phyloP scores from a whole-genome alignment of 2,113 vertebrate species.

The Piaya cayana region DNA sequence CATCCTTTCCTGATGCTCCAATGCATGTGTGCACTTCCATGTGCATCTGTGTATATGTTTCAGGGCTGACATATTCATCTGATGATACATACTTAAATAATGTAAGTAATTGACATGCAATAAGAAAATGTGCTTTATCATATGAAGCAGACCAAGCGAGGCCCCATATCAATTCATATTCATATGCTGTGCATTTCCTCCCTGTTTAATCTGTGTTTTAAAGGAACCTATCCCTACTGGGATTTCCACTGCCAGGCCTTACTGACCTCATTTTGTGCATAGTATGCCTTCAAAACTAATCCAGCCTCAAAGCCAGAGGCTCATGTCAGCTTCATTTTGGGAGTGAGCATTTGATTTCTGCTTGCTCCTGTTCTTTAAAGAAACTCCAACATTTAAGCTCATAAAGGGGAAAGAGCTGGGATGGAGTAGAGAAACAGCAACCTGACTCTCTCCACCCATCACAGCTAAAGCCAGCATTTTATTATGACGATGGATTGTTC shows the following conservation, averaged over 20 bases:
- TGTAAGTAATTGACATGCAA: slow-evolving; percentile 62
- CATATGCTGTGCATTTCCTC: slow-evolving; percentile 37
- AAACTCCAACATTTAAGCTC: background rate
- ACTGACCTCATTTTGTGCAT: background rate
- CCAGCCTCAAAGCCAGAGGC: slow-evolving; percentile 48
- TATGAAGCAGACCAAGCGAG: slow-evolving; percentile 43
- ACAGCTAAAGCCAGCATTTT: background rate
- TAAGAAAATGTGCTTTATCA: slow-evolving; percentile 37
- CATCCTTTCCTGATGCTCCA: background rate
- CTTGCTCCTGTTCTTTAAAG: background rate
- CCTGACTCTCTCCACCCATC: background rate
- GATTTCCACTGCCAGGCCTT: slow-evolving; percentile 45
- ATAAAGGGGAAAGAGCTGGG: background rate
- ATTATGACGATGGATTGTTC: background rate
- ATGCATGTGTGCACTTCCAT: accelerated
- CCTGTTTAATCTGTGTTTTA: slow-evolving; percentile 68
- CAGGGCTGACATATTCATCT: background rate
- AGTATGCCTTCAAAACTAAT: slow-evolving; percentile 62
- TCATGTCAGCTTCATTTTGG: slow-evolving; percentile 45
- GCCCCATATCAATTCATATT: slow-evolving; percentile 60
- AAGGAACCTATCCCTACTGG: slow-evolving; percentile 56
- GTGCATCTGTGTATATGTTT: background rate
- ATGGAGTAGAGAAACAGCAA: background rate
- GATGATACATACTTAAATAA: slow-evolving; percentile 48
- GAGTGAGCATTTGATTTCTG: slow-evolving; percentile 58